phyloP scores from a whole-genome alignment of 2,888 invertebrate genomes.

The Phyllotreta cruciferae region DNA sequence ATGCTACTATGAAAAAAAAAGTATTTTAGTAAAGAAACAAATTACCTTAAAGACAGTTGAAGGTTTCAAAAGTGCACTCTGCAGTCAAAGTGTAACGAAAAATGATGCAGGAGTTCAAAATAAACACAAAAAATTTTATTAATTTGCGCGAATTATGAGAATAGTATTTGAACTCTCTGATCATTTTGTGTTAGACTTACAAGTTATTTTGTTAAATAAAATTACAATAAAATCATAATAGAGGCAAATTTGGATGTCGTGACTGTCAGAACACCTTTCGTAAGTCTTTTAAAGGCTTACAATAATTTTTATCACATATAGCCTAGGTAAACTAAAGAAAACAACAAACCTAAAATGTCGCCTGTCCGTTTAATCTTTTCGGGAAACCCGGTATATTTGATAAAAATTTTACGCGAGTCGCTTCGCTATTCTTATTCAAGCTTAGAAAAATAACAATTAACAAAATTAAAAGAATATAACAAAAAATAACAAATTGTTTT shows the following conservation, averaged over 20 bases:
- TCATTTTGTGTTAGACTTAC: not conserved
- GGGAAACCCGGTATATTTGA: conserved; percentile 24
- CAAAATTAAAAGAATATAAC: conserved; percentile 43
- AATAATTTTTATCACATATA: conserved; percentile 29
- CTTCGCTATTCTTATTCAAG: conserved; percentile 23
- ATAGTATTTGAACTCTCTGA: not conserved
- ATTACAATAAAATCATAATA: not conserved
- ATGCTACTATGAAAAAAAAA: conserved; percentile 22
- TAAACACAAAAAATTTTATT: too few relatives aligned
- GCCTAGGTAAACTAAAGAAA: conserved; percentile 26
- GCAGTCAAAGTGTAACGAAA: not conserved
- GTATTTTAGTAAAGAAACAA: conserved; percentile 18
- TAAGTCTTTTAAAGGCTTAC: conserved; percentile 14
- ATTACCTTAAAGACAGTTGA: not conserved
- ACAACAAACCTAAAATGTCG: conserved; percentile 6
- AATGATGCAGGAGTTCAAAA: too few relatives aligned
- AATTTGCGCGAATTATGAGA: too few relatives aligned
- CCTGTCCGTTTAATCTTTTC: conserved; percentile 12
- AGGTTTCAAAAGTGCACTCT: not conserved
- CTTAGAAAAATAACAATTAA: conserved; percentile 43
- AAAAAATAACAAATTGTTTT: conserved; percentile 42
- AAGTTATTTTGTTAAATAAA: conserved; percentile 2
- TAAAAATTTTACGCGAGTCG: conserved; percentile 11
- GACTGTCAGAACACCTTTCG: conserved; percentile 3
- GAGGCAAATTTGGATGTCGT: not conserved